Conservation (phyloP, 2,888 invertebrate species). For the Synanthedon tipuliformis region DNA sequence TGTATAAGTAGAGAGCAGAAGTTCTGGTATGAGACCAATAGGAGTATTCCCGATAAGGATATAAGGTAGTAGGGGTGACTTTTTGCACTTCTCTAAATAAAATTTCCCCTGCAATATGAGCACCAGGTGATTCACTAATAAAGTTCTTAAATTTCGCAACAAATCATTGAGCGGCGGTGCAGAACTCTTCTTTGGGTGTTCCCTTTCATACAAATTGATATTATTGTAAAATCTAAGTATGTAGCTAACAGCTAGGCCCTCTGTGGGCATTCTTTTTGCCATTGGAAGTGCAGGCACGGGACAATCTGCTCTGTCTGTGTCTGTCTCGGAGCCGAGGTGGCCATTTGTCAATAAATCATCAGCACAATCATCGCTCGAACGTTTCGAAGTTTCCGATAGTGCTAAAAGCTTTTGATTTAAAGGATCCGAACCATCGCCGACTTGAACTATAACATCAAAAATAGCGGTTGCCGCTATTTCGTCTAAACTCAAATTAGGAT, state of each 20-base stretch:
- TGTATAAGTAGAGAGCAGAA: slow-evolving; percentile 72
- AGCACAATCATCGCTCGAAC: slow-evolving; percentile 55
- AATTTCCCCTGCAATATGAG: slow-evolving; percentile 68
- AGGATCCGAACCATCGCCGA: slow-evolving; percentile 69
- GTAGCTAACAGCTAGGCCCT: slow-evolving; percentile 59
- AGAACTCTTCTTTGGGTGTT: slow-evolving; percentile 81
- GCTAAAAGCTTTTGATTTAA: slow-evolving; percentile 63
- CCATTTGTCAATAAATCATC: slow-evolving; percentile 46
- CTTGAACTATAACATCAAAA: slow-evolving; percentile 73
- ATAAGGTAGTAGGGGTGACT: slow-evolving; percentile 76
- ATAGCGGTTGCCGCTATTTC: slow-evolving; percentile 75
- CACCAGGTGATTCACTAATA: slow-evolving; percentile 70
- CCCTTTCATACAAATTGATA: slow-evolving; percentile 79
- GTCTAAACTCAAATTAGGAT: slow-evolving; percentile 53
- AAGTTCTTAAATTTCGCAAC: slow-evolving; percentile 67
- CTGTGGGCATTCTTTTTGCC: slow-evolving; percentile 46
- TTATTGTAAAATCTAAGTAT: slow-evolving; percentile 73
- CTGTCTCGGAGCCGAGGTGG: slow-evolving; percentile 38
- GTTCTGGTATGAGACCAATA: slow-evolving; percentile 78
- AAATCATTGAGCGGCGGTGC: slow-evolving; percentile 79
- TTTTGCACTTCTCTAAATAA: slow-evolving; percentile 58
- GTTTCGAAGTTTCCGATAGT: slow-evolving; percentile 50
- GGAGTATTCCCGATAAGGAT: slow-evolving; percentile 79
- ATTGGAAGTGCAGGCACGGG: slow-evolving; percentile 56
- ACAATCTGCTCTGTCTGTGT: slow-evolving; percentile 48